phyloP scores from a whole-genome alignment of 2,888 invertebrate species.

The Limnephilus auricula region DNA sequence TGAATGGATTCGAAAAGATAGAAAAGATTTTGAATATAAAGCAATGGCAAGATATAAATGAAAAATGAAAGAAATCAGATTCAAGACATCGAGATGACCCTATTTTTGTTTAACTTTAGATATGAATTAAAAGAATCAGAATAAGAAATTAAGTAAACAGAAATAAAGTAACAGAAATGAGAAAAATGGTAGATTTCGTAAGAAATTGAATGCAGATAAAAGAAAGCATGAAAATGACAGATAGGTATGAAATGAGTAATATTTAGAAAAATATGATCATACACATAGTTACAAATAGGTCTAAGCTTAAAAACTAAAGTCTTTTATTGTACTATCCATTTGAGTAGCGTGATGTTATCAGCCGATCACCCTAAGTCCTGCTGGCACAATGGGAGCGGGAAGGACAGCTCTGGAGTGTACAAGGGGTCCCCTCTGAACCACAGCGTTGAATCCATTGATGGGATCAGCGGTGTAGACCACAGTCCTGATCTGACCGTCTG shows the following conservation, averaged over 20 bases:
- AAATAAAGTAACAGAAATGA: background rate
- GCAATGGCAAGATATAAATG: constrained; percentile 30
- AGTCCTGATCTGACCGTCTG: constrained; percentile 70
- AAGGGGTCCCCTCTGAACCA: constrained; percentile 69
- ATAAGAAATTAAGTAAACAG: background rate
- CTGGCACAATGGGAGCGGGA: constrained; percentile 58
- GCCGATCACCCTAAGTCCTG: constrained; percentile 56
- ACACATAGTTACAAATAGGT: constrained; percentile 3
- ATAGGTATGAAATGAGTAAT: background rate
- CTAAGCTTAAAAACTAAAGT: constrained; percentile 54
- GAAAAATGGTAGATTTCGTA: background rate
- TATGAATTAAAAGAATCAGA: background rate
- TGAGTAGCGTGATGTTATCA: constrained; percentile 43
- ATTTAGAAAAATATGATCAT: background rate
- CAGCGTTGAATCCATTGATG: constrained; percentile 71
- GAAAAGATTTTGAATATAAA: constrained; percentile 12
- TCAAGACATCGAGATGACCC: background rate
- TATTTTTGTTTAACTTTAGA: background rate
- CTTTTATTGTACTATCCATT: constrained; percentile 62
- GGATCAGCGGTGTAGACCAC: constrained; percentile 71
- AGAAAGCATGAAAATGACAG: background rate
- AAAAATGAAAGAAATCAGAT: background rate
- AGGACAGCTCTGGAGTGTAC: constrained; percentile 63
- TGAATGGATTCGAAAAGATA: background rate
- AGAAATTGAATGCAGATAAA: background rate